These are phyloP conservation scores for Peromyscus leucopus DNA, from an alignment of 2,113 vertebrate species.

Conservation along the genomic window DNA sequence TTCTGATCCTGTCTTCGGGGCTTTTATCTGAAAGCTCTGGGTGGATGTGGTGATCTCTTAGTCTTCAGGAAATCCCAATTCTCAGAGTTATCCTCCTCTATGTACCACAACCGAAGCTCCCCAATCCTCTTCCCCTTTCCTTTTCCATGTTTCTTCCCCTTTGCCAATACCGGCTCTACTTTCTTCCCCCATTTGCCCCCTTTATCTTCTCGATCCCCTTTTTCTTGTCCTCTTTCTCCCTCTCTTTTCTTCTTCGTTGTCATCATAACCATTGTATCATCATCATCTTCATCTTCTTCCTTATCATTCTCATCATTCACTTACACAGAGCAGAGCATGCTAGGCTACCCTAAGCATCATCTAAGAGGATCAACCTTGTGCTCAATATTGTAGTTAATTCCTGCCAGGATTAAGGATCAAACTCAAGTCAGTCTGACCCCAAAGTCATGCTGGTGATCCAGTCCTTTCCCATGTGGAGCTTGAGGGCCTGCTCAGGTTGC, in stretches of 20 bases:
- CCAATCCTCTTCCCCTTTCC: slow-evolving; percentile 6
- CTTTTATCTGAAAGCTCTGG: neutral
- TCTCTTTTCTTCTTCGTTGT: neutral
- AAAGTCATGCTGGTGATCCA: neutral
- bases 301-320: neutral
- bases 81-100: neutral
- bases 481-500: too few species aligned
- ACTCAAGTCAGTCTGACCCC: neutral
- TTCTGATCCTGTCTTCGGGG: neutral
- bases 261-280: neutral
- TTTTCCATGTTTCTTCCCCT: neutral
- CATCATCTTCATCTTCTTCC: too few species aligned
- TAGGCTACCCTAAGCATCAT: neutral
- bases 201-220: too few species aligned
- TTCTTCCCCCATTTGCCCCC: fast-evolving
- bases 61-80: neutral
- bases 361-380: neutral
- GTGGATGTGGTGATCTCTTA: neutral
- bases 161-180: neutral
- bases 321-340: neutral
- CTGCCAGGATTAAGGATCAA: neutral
- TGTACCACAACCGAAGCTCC: neutral
- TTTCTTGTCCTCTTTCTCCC: neutral
- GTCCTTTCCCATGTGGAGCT: neutral
- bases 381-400: neutral